Percentiles rank a stretch among this genome's conserved stretches.
Conservation (phyloP, 30 jellyfish, hydroid and myxozoan genomes). For the Morbakka virulenta region DNA sequence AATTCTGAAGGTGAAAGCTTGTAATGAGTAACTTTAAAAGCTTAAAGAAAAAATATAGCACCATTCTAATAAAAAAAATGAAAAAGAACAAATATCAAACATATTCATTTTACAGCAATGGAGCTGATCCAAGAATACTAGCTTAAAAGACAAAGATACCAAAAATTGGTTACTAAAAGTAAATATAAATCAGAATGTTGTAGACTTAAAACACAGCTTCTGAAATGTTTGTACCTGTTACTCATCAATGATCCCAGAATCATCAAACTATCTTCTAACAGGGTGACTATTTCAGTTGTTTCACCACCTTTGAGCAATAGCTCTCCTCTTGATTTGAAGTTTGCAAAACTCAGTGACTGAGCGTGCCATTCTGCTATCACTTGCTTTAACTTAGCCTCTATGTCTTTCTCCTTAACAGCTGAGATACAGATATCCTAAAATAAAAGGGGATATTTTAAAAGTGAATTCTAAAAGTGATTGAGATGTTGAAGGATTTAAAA, state of each 20-base stretch:
- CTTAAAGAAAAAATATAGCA: too few species aligned
- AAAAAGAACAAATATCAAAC: too few species aligned
- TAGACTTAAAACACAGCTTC: too few species aligned
- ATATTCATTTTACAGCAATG: too few species aligned
- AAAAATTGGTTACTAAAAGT: too few species aligned
- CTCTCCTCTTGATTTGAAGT: conserved; percentile 88
- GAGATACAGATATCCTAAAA: conserved; percentile 92
- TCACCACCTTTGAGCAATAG: conserved; percentile 84
- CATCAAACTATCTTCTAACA: conserved; percentile 97
- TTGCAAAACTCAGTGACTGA: conserved; percentile 67
- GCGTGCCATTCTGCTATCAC: conserved; percentile 91
- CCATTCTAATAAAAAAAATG: too few species aligned
- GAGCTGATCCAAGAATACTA: too few species aligned
- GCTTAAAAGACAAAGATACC: too few species aligned
- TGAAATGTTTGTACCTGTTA: conserved; percentile 85
- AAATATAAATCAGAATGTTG: too few species aligned
- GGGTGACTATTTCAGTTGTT: conserved; percentile 82
- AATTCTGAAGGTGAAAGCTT: too few species aligned
- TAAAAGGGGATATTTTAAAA: not conserved
- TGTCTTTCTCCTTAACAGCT: conserved; percentile 95
- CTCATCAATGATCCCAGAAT: conserved; percentile 95
- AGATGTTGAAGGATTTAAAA: too few species aligned
- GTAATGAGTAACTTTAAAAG: too few species aligned
- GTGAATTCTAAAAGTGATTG: not conserved
- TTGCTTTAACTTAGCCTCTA: conserved; percentile 90